Conservation (phyloP, 2,113 vertebrate species). For the Uria lomvia region DNA sequence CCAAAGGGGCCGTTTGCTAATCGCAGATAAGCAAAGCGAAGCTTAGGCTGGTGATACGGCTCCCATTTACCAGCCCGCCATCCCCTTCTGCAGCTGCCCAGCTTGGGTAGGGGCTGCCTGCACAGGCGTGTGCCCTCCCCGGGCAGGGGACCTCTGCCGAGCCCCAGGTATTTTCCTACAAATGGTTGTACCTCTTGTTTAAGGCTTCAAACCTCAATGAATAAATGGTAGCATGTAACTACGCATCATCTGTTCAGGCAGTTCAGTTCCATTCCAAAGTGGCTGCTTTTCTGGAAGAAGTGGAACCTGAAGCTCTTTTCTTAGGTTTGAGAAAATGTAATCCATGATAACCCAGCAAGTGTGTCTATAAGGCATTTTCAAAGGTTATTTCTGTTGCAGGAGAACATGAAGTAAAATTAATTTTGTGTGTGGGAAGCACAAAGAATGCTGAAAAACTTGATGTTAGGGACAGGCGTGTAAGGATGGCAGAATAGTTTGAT, state of each 20-base stretch:
- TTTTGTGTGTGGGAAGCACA: background rate
- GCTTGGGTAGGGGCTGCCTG: background rate
- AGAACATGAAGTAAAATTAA: background rate
- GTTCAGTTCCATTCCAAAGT: background rate
- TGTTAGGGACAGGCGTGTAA: background rate
- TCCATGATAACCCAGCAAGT: background rate
- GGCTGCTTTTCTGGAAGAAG: background rate
- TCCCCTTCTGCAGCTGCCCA: background rate
- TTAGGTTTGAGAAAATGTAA: background rate
- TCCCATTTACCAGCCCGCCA: background rate
- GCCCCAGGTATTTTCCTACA: background rate
- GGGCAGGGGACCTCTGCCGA: background rate
- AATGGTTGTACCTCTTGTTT: background rate
- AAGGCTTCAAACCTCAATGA: background rate
- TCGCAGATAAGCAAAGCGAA: background rate
- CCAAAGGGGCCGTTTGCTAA: background rate
- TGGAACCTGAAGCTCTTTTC: background rate
- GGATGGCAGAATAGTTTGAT: background rate
- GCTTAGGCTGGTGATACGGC: background rate
- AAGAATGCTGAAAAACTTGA: background rate
- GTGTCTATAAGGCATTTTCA: background rate
- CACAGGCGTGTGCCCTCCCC: rapidly evolving
- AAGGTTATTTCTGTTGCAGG: background rate
- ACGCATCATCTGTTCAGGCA: background rate
- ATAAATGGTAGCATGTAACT: background rate